Percentiles rank a stretch among this genome's conserved stretches.
These are phyloP conservation scores for Chrysocyon brachyurus DNA, from an alignment of 2,797 vertebrate genomes.

Conservation along the genomic window DNA sequence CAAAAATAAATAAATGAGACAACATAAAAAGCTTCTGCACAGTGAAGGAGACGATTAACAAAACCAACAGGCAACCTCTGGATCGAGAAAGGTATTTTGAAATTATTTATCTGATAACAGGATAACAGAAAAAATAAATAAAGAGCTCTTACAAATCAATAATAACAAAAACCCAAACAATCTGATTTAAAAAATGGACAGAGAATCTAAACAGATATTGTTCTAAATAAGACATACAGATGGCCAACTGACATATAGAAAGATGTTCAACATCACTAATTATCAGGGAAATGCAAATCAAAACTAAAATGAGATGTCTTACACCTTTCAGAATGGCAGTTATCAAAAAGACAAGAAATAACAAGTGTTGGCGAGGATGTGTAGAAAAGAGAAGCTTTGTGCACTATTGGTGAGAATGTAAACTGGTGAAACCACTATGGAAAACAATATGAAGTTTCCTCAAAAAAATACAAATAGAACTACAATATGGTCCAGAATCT, in stretches of 20 bases:
- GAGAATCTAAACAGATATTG: neutral
- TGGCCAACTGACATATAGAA: neutral
- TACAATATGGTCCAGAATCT: neutral
- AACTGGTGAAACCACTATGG: neutral
- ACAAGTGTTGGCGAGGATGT: neutral
- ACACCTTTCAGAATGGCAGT: neutral
- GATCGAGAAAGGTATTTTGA: neutral
- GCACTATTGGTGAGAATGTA: neutral
- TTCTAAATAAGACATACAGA: neutral
- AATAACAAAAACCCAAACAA: neutral
- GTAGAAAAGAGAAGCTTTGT: neutral
- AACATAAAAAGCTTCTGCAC: neutral
- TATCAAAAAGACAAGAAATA: neutral
- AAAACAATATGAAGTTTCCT: neutral
- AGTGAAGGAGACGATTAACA: neutral
- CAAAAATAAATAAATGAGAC: neutral
- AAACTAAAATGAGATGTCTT: neutral
- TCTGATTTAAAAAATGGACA: neutral
- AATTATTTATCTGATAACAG: neutral
- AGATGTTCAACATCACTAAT: neutral
- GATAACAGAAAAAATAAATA: neutral
- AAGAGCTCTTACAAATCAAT: neutral
- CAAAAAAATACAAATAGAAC: neutral
- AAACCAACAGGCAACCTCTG: neutral
- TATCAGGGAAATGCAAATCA: neutral